These are phyloP conservation scores for Dynastes maya DNA, from an alignment of 2,888 invertebrate species.

Conservation along the genomic window DNA sequence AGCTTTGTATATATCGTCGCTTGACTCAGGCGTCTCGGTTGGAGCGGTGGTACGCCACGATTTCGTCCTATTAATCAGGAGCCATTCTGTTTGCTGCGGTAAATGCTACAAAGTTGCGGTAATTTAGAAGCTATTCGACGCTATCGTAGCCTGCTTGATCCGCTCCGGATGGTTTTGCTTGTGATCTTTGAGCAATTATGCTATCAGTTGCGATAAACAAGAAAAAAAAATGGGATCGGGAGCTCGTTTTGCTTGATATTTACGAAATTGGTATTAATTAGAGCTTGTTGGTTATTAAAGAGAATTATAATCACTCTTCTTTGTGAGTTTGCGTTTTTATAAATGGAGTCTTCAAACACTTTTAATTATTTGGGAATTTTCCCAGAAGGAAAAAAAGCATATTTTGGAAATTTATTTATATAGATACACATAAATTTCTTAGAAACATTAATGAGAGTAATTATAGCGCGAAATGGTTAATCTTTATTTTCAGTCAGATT, in stretches of 20 bases:
- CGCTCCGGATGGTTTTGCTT: not conserved
- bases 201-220: not conserved
- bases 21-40: not conserved
- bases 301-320: not conserved
- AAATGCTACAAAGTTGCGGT: constrained; percentile 2
- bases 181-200: not conserved
- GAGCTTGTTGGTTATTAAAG: not conserved
- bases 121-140: not conserved
- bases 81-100: constrained; percentile 26
- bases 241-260: not conserved
- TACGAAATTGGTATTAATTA: constrained; percentile 1
- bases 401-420: too few relatives aligned
- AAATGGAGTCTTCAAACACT: too few relatives aligned
- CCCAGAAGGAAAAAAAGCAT: too few relatives aligned
- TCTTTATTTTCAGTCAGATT: too few relatives aligned
- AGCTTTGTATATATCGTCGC: not conserved
- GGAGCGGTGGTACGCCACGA: not conserved
- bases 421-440: too few relatives aligned
- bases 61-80: constrained; percentile 31
- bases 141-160: not conserved
- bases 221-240: not conserved
- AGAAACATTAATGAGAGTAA: too few relatives aligned
- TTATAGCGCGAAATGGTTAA: too few relatives aligned
- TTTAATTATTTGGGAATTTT: too few relatives aligned
- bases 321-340: too few relatives aligned